Evolutionary conservation across 1,140 invertebrate genomes (phyloP), one percentile per base, ranked within the genome.

Genomic region (Drosophila mojavensis): DNA sequence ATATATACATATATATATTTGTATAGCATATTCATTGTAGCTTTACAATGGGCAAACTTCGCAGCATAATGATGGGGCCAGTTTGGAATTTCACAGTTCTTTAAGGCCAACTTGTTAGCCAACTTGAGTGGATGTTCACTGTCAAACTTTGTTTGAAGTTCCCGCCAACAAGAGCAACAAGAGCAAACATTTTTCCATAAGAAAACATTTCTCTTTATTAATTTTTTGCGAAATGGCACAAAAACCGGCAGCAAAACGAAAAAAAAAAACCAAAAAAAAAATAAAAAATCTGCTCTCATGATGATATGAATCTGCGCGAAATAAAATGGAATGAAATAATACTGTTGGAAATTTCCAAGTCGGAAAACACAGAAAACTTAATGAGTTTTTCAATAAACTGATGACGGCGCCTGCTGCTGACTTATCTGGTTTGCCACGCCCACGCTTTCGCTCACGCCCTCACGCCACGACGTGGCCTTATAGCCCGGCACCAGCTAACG

Each of bases 341-440:
- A 59, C 33, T 20, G 36, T 50, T 54, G 15, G 17, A 58, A 17
- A 36, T 47, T 55, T 47, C 30, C 36, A 48, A n/a, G 10, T n/a
- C 50, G 55, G 28, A 48, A 48, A 24, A 62, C 33, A 33, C 48
- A 53, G 1, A 10, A 60, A 67, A 55, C 55, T 54, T 67, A 60
- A 67, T 72, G 70, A 72, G 63, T 67, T 67, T 54, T 45, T 36
- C 70, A 67, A 54, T 72, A 72, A 30, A 17, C 10, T 45, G 53
- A 39, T 53, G 55, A 56, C 28, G n/a, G 45, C 47, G 47, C 9
- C 60, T 70, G 68, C 43, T 41, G 48, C 55, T 63, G 68, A 50
- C 60, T 64, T 63, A 63, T 47, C 58, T 30, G 11, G 62, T 51
- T 39, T 13, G 5, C 24, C 24, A 10, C 39, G 20, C 5, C 55